Percentiles rank a stretch among this genome's conserved stretches.
These are phyloP conservation scores for Muntiacus muntjak DNA, from an alignment of 2,113 vertebrate species.

Conservation along the genomic window DNA sequence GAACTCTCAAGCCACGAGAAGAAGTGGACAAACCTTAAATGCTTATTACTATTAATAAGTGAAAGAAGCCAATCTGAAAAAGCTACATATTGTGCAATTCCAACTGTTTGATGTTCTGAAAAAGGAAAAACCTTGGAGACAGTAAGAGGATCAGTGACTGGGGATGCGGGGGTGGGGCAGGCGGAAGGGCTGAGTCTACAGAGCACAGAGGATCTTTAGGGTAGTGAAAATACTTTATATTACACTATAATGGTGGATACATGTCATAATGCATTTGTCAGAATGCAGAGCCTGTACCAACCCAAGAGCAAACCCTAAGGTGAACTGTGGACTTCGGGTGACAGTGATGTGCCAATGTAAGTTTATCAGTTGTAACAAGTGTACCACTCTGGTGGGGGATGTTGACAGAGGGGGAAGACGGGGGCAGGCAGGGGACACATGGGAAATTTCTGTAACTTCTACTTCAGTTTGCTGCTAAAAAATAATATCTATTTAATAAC, in stretches of 20 bases:
- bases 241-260: neutral
- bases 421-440: neutral
- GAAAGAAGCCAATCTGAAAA: neutral
- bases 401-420: neutral
- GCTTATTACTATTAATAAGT: neutral
- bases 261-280: neutral
- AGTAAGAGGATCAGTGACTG: neutral
- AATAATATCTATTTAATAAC: neutral
- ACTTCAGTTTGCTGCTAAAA: neutral
- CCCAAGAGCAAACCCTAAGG: neutral
- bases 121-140: neutral
- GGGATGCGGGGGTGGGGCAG: neutral
- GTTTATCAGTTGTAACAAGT: neutral
- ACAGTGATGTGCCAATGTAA: neutral
- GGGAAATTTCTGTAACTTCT: neutral
- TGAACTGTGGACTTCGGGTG: neutral
- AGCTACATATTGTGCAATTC: neutral
- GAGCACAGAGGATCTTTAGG: neutral
- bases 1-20: neutral
- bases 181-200: neutral
- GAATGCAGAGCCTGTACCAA: neutral
- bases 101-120: neutral
- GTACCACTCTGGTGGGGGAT: neutral
- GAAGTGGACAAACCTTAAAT: neutral
- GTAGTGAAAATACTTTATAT: neutral